phyloP scores from a whole-genome alignment of 1,140 invertebrate species.

The Thalassaphorura encarpata region DNA sequence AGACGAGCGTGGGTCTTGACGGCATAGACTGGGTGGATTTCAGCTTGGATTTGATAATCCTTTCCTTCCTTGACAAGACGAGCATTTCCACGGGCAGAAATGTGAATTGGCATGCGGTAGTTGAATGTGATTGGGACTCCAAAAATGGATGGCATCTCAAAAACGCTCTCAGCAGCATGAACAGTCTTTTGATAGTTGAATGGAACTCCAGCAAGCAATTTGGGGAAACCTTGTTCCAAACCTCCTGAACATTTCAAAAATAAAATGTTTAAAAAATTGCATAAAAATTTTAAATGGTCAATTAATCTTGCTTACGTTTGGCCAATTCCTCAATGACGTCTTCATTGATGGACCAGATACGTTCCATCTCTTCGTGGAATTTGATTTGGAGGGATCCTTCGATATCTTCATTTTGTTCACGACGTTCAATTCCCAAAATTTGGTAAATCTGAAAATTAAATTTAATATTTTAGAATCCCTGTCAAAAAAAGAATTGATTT shows the following conservation, averaged over 20 bases:
- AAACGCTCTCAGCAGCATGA: background rate
- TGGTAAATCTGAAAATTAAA: constrained; percentile 8
- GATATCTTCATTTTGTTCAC: constrained; percentile 17
- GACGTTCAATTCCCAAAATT: constrained; percentile 19
- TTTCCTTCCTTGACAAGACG: constrained; percentile 1
- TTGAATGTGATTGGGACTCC: constrained; percentile 12
- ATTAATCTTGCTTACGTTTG: constrained; percentile 5
- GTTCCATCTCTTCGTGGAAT: constrained; percentile 26
- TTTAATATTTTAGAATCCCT: background rate
- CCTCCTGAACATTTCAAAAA: too few species aligned
- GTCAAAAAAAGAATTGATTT: too few species aligned
- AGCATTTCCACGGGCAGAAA: constrained; percentile 24
- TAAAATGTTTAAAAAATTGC: too few species aligned
- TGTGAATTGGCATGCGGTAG: constrained; percentile 15
- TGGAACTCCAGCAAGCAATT: background rate
- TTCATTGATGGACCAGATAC: constrained; percentile 13
- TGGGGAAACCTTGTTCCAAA: too few species aligned
- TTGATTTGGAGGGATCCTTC: constrained; percentile 22
- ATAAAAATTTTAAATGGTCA: background rate
- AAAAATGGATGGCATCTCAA: background rate
- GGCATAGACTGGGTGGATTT: constrained; percentile 20
- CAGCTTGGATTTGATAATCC: constrained; percentile 18
- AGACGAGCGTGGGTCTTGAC: constrained; percentile 23
- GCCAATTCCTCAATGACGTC: constrained; percentile 6
- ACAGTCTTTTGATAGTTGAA: constrained; percentile 2